Percentiles rank a stretch among this genome's conserved stretches.
These are phyloP conservation scores for Eumacrocentrus americanus DNA, from an alignment of 2,888 invertebrate species.

Conservation along the genomic window DNA sequence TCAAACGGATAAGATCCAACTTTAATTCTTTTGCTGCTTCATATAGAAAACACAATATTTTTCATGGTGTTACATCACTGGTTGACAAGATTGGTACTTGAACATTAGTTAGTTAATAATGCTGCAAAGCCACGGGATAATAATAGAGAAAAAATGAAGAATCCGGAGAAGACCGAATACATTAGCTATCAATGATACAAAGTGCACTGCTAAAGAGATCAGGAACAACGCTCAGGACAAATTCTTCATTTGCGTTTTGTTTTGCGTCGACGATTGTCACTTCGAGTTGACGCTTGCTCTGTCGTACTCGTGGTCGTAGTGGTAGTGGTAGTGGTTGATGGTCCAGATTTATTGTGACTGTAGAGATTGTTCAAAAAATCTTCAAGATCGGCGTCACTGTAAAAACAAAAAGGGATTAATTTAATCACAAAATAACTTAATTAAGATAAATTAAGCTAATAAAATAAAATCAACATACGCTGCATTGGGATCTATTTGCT, in stretches of 20 bases:
- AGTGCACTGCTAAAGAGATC: constrained; percentile 41
- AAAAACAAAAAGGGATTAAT: constrained; percentile 24
- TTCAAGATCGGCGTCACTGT: constrained; percentile 77
- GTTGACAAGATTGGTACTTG: constrained; percentile 30
- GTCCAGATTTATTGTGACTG: constrained; percentile 67
- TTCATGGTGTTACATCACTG: constrained; percentile 28
- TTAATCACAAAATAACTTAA: neutral
- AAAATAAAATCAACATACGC: no score
- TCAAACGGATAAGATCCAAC: neutral
- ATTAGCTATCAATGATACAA: constrained; percentile 49
- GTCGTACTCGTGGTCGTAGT: constrained; percentile 53
- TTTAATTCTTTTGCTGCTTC: constrained; percentile 7
- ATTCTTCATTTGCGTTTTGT: constrained; percentile 53
- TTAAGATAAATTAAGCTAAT: no score
- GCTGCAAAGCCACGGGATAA: constrained; percentile 19
- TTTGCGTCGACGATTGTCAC: constrained; percentile 56
- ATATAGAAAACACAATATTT: constrained; percentile 10
- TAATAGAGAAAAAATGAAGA: constrained; percentile 29
- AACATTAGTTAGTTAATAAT: constrained; percentile 29
- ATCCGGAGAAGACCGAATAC: constrained; percentile 45
- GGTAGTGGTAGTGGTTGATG: constrained; percentile 50
- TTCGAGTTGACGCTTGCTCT: constrained; percentile 51
- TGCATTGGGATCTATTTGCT: constrained; percentile 50
- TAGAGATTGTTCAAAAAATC: constrained; percentile 82
- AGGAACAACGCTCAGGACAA: constrained; percentile 29